Conservation (phyloP, 2,113 vertebrate genomes). For the Chlorocebus sabaeus region DNA sequence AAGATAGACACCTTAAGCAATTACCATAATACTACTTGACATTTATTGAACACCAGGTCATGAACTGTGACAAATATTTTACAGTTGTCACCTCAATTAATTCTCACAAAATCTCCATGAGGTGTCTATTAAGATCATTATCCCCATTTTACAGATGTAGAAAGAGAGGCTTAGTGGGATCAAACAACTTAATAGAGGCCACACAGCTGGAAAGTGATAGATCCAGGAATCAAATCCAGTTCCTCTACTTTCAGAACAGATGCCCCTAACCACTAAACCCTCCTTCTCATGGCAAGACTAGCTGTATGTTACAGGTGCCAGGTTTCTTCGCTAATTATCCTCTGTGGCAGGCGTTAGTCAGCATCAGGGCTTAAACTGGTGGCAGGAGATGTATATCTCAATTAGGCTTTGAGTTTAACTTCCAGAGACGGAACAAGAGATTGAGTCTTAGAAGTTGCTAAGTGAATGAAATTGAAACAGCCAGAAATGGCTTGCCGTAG, state of each 20-base stretch:
- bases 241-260: background rate
- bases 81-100: background rate
- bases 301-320: too few species aligned
- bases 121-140: too few species aligned
- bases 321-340: background rate
- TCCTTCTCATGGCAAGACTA: background rate
- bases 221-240: background rate
- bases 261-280: background rate
- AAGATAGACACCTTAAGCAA: background rate
- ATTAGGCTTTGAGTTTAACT: slow-evolving; percentile 62
- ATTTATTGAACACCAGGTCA: background rate
- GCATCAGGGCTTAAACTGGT: background rate
- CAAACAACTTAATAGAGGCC: background rate
- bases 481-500: slow-evolving; percentile 65
- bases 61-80: background rate
- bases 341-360: background rate
- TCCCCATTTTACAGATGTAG: background rate
- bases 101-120: background rate
- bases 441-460: slow-evolving; percentile 62
- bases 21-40: background rate
- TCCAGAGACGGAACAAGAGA: slow-evolving; percentile 43
- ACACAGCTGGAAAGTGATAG: background rate
- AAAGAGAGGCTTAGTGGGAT: background rate
- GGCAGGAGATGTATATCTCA: slow-evolving; percentile 54
- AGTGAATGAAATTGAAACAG: slow-evolving; percentile 68